Evolutionary conservation across 2,888 invertebrate genomes (phyloP).

Genomic region (Rutpela maculata): DNA sequence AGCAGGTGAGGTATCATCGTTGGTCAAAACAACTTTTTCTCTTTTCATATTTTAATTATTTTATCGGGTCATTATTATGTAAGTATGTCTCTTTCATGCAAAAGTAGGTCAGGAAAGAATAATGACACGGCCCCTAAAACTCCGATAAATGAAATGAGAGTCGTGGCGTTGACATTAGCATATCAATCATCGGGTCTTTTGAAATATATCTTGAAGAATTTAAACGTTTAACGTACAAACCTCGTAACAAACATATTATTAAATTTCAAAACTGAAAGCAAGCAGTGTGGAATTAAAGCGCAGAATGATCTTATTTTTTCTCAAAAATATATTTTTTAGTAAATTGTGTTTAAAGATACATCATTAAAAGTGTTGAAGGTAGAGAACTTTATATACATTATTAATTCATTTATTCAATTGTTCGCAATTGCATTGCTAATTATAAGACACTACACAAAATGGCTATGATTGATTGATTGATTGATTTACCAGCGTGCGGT

Average conservation of each 20-base stretch:
- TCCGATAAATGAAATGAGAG: background rate
- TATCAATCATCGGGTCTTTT: background rate
- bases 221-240: background rate
- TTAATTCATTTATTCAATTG: too few relatives aligned
- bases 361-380: too few relatives aligned
- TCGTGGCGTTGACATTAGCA: background rate
- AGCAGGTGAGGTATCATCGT: conserved; percentile 37
- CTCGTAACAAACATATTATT: background rate
- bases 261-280: background rate
- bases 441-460: too few relatives aligned
- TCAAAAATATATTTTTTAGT: too few relatives aligned
- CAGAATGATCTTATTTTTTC: too few relatives aligned
- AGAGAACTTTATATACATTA: too few relatives aligned
- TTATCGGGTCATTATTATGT: conserved; percentile 35
- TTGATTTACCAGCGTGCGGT: too few relatives aligned
- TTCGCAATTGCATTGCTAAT: too few relatives aligned
- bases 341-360: too few relatives aligned
- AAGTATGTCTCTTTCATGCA: conserved; percentile 27
- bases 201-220: background rate
- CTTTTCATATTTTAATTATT: conserved; percentile 17
- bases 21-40: conserved; percentile 38
- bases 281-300: too few relatives aligned
- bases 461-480: too few relatives aligned
- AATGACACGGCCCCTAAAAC: background rate
- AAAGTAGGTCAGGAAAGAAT: conserved; percentile 20